Evolutionary conservation across 2,113 vertebrate genomes (phyloP).

Genomic region (Agapornis roseicollis): DNA sequence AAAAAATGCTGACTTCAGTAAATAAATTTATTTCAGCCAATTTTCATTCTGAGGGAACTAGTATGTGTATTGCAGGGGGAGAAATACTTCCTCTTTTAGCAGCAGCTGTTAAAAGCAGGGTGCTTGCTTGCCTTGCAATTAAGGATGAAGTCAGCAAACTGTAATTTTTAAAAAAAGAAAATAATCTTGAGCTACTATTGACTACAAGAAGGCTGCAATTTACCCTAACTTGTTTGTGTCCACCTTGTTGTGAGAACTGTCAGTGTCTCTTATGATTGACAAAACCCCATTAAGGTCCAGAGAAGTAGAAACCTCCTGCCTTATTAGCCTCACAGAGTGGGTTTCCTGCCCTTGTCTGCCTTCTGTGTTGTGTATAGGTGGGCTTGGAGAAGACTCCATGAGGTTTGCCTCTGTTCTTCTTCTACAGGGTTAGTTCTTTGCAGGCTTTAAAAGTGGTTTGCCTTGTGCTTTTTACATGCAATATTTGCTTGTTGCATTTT

Average conservation of each 20-base stretch:
- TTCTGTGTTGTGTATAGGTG: background rate
- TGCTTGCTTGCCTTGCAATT: background rate
- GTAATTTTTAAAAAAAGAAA: background rate
- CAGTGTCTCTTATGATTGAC: background rate
- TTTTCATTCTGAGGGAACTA: background rate
- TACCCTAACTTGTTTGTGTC: background rate
- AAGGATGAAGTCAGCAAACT: background rate
- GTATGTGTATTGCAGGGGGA: background rate
- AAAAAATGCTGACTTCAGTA: background rate
- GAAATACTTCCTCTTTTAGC: background rate
- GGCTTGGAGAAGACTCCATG: background rate
- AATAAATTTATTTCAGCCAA: background rate
- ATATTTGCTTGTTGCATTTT: background rate
- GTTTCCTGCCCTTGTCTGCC: background rate
- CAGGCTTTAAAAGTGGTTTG: background rate
- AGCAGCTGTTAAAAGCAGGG: background rate
- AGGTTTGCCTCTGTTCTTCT: background rate
- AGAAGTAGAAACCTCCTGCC: background rate
- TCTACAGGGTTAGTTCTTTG: fast-evolving
- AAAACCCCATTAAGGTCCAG: background rate
- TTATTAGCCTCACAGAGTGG: background rate
- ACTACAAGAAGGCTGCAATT: background rate
- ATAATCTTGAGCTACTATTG: background rate
- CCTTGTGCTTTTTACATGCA: background rate
- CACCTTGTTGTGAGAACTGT: background rate